Percentiles rank a stretch among this genome's conserved stretches.
Evolutionary conservation across 92 coral and sea anemone species (phyloP).

Genomic region (Palythoa grandis): DNA sequence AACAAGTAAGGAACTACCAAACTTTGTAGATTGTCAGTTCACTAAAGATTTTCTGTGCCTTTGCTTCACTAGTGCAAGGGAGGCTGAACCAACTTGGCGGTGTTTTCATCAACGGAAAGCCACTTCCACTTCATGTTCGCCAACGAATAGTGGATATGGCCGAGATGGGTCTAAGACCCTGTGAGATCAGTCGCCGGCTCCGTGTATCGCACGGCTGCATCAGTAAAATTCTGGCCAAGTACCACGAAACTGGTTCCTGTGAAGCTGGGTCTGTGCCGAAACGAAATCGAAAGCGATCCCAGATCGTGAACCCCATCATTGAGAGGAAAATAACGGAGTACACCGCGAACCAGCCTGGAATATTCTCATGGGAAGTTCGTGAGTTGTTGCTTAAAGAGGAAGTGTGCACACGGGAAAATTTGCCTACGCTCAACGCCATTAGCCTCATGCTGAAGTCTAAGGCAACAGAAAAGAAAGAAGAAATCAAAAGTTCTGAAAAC

Average conservation of each 20-base stretch:
- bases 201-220: slow-evolving; percentile 98
- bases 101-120: slow-evolving; percentile 95
- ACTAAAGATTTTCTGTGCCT: neutral
- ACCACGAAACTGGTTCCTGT: slow-evolving; percentile 94
- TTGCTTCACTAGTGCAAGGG: slow-evolving; percentile 77
- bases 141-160: slow-evolving; percentile 92
- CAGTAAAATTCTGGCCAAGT: slow-evolving; percentile 90
- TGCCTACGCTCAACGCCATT: slow-evolving; percentile 94
- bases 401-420: slow-evolving; percentile 78
- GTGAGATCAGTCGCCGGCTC: slow-evolving; percentile 94
- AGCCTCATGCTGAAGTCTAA: slow-evolving; percentile 92
- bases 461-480: slow-evolving; percentile 48
- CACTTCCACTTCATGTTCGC: slow-evolving; percentile 87
- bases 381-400: slow-evolving; percentile 87
- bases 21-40: neutral
- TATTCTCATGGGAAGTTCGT: slow-evolving; percentile 98
- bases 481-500: slow-evolving; percentile 6
- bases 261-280: slow-evolving; percentile 63
- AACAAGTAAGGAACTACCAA: neutral
- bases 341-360: slow-evolving; percentile 78
- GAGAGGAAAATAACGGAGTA: slow-evolving; percentile 80
- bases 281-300: slow-evolving; percentile 51
- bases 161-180: slow-evolving; percentile 84
- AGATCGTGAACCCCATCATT: slow-evolving; percentile 49
- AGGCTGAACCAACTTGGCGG: slow-evolving; percentile 96